Evolutionary conservation across 2,797 vertebrate genomes (phyloP), one percentile per base, ranked within the genome.

Genomic region (Sebastes melanostomus): DNA sequence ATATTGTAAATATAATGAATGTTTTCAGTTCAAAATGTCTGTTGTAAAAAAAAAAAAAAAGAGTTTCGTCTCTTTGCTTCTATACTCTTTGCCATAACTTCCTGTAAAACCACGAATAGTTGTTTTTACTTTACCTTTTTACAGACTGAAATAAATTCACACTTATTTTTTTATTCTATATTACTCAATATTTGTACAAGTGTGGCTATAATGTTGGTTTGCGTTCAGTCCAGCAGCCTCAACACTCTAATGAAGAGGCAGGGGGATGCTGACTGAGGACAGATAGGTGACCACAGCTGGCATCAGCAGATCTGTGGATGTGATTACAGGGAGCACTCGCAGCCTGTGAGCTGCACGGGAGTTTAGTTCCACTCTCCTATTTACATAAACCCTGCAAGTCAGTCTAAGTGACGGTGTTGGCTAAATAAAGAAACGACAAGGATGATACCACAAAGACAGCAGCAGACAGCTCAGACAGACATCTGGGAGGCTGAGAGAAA

Each of bases 381-480:
- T 86, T 80, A 83, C 29, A 63, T 78, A 83, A 88, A 81, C 77
- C 24, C 66, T 65, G 58, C 72, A 8, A 81, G 80, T 78, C 75
- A 63, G 60, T 71, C 18, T 58, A 66, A 81, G 75, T 66, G 85
- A 85, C 78, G 79, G 84, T 25, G 42, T 82, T 67, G 80, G 75
- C 69, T 86, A 83, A 83, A 90, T 83, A 82, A 83, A 88, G 78
- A 82, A 83, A 82, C 42, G 24, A 80, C 66, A 52, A 85, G 27
- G 68, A 82, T 80, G 82, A 82, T 46, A 50, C 63, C 68, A 66
- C 73, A 75, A 82, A 86, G 76, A 85, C 80, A 77, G 77, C 84
- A 63, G 84, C 89, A 89, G 82, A 86, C 88, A 72, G 78, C 67
- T 68, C 63, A 63, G 81, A 78, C 84, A 87, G 78, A 88, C 65